Evolutionary conservation across 1,140 invertebrate species (phyloP), one percentile per base, ranked within the genome.

Genomic region (Ostrea denselamellosa): DNA sequence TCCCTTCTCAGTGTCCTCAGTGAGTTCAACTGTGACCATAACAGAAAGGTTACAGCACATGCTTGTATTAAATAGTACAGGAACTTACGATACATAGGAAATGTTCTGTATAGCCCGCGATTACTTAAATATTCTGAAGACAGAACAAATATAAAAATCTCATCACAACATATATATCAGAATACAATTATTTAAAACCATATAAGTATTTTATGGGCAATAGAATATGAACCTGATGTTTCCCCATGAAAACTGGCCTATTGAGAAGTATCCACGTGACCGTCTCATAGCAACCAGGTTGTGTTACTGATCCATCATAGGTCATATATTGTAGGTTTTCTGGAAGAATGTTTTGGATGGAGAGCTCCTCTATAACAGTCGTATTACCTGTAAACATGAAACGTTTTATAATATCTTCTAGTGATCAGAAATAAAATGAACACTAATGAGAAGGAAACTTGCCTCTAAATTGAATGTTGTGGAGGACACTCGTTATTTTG

Each of bases 261-360:
- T 93, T 93, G 7, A 93, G 88, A 53, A 93, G 89, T 19, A 93
- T 91, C 93, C 93, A 93, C 12, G 91, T 92, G 65, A 93, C 93
- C 10, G 91, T 92, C 86, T 93, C 93, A 82, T 92, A 86, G 87
- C 93, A 93, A n/a, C 92, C 92, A 12, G 93, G 93, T 83, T 91
- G 88, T 34, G 93, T 93, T 28, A 93, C 86, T 44, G 93, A 93
- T 8, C 93, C 93, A 54, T 93, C 92, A 77, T 93, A 93, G n/a
- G 93, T 93, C 22, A 93, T 91, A 71, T 90, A 93, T 14, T 92
- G 90, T 14, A 87, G 65, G 51, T 90, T 92, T 14, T 89, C 85
- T 19, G 92, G 92, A 34, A 92, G n/a, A 9, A 85, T 34, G 8
- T 14, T 9, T 44, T 85, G 83, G 17, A 85, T 58, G 2, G 17